A percentile compares a stretch with the other conserved stretches of the same genome.
phyloP scores from a whole-genome alignment of 2,888 invertebrate species.

The Brenthis ino region DNA sequence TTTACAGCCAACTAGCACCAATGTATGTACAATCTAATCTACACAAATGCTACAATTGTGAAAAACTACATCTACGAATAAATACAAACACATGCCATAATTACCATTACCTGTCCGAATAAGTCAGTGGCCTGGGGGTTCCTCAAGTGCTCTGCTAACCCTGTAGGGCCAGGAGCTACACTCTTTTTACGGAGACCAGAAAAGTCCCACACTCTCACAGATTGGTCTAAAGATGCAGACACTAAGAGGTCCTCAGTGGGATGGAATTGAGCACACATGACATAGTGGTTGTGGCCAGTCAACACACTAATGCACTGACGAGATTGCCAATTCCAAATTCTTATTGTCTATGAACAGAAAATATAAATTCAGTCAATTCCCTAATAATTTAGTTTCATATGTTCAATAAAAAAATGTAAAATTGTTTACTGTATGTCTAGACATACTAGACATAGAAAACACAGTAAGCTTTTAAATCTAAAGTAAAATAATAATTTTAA shows the following conservation, averaged over 20 bases:
- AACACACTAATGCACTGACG: slow-evolving; percentile 96
- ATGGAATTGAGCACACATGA: slow-evolving; percentile 99
- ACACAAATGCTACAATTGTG: background rate
- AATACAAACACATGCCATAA: slow-evolving; percentile 25
- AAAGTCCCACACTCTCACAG: slow-evolving; percentile 99
- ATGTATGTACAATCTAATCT: background rate
- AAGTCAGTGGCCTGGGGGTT: slow-evolving; percentile 94
- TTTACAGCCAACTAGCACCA: too few relatives aligned
- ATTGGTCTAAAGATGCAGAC: slow-evolving; percentile 98
- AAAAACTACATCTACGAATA: slow-evolving; percentile 10
- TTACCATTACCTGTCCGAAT: slow-evolving; percentile 87
- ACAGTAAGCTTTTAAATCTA: too few relatives aligned
- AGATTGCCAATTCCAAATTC: slow-evolving; percentile 99
- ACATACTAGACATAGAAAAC: too few relatives aligned
- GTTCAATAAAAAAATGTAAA: too few relatives aligned
- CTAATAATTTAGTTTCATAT: too few relatives aligned
- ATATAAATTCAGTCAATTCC: background rate
- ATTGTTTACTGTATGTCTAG: too few relatives aligned
- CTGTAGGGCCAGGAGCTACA: slow-evolving; percentile 97
- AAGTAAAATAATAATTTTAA: too few relatives aligned
- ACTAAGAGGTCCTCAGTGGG: slow-evolving; percentile 98
- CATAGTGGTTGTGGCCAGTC: slow-evolving; percentile 99
- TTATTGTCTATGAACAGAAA: slow-evolving; percentile 87
- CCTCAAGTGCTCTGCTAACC: slow-evolving; percentile 92
- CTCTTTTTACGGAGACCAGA: slow-evolving; percentile 97